Base-by-base conservation (phyloP, 2,797 vertebrate genomes). In the Tachyglossus aculeatus region DNA sequence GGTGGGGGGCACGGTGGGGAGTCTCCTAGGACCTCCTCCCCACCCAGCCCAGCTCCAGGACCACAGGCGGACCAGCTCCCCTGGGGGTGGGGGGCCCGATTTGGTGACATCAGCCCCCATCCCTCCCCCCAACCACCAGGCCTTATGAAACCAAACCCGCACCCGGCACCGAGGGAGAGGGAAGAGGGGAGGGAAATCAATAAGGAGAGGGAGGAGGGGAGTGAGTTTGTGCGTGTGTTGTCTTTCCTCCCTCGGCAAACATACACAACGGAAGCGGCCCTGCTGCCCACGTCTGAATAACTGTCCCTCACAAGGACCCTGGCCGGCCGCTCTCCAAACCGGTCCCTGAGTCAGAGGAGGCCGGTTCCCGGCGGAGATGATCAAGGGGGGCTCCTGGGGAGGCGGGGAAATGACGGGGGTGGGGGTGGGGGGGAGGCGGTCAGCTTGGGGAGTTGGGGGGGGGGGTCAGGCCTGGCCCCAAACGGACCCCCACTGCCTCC, bases 201-300 rank as follows among this genome's bases (percentile, higher is more conserved):
- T 67, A 62, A 38, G 0, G 84, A 53, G 3, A 39, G 70, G 77
- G 83, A 67, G 69, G 67, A 12, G 4, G 54, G 81, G 78, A 88
- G 82, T 67, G 79, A 84, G 69, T 74, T 77, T 27, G 62, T 5
- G 3, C 3, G 11, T 4, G 15, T 8, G 13, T 61, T 70, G 25
- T 67, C 78, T 70, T 73, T 65, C 70, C 64, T 77, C 77, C 77
- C 65, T 77, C 54, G 21, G 83, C 77, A 85, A 85, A 87, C 68
- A 87, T 68, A n/a, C n/a, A 71, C 61, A 48, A 53, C 14, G 2
- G 71, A 56, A 81, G n/a, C n/a, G n/a, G n/a, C 80, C 67, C 66
- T 69, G 72, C 73, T 57, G 71, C 65, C 56, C 5, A 5, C 72
- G 78, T 78, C 75, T 82, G 81, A 62, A 61, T 74, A 83, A 85